Percentiles rank a stretch among this genome's conserved stretches.
Evolutionary conservation across 2,113 vertebrate genomes (phyloP).

Genomic region (Cynocephalus volans): DNA sequence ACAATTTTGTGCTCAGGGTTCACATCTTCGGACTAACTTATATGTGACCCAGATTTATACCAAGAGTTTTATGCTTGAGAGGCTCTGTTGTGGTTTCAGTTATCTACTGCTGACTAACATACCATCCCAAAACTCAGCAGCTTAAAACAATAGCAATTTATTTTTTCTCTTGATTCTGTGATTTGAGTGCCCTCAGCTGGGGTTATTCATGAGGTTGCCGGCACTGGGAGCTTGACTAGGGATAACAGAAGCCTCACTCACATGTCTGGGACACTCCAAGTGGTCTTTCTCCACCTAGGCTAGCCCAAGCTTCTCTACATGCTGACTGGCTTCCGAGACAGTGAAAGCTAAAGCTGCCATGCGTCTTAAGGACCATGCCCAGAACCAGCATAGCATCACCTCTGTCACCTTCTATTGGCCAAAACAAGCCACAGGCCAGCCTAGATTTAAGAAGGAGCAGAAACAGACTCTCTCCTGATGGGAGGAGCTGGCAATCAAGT

Average conservation of each 20-base stretch:
- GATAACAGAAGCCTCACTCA: neutral
- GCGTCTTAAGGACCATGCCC: neutral
- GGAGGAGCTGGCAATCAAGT: neutral
- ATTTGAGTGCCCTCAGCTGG: neutral
- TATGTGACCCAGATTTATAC: neutral
- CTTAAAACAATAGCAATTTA: neutral
- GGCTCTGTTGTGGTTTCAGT: neutral
- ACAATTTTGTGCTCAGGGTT: conserved; percentile 23
- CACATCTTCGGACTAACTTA: neutral
- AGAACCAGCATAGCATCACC: neutral
- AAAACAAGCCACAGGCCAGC: neutral
- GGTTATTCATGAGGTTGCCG: neutral
- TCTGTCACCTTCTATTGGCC: neutral
- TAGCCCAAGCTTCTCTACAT: neutral
- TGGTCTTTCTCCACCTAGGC: neutral
- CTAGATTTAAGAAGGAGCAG: neutral
- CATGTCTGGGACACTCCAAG: neutral
- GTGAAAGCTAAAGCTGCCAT: neutral
- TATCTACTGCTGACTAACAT: neutral
- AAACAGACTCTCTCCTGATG: neutral
- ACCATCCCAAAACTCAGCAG: neutral
- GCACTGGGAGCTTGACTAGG: neutral
- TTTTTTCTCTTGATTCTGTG: neutral
- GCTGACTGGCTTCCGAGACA: neutral
- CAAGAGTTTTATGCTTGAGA: neutral